Conservation (phyloP, 2,888 invertebrate species). For the Poecilobothrus nobilitatus region DNA sequence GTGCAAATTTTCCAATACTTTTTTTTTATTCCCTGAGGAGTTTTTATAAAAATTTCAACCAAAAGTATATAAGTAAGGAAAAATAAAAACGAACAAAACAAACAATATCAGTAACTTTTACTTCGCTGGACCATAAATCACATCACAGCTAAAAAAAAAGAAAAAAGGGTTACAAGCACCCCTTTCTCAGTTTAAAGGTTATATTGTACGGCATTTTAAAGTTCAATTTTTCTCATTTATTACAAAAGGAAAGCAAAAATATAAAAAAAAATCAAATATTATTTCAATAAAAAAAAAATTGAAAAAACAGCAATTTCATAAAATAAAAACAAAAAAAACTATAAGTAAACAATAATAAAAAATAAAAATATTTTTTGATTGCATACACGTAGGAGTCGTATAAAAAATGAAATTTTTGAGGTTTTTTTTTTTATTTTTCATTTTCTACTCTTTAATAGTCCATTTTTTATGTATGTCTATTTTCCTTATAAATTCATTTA, state of each 20-base stretch:
- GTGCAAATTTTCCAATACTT: too few relatives aligned
- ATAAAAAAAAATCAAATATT: neutral
- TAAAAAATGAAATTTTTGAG: too few relatives aligned
- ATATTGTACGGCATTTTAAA: neutral
- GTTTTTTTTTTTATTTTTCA: too few relatives aligned
- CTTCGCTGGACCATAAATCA: neutral
- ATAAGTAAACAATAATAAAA: neutral
- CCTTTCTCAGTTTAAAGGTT: neutral
- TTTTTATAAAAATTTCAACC: too few relatives aligned
- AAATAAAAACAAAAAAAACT: neutral
- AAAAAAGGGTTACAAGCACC: slow-evolving; percentile 1
- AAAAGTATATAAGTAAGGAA: too few relatives aligned
- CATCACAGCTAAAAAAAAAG: neutral
- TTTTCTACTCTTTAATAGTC: too few relatives aligned
- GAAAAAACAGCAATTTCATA: neutral
- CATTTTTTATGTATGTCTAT: too few relatives aligned
- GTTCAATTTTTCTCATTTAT: neutral
- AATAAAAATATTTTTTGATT: too few relatives aligned
- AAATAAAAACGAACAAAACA: neutral
- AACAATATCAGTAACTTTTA: neutral
- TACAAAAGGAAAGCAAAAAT: neutral
- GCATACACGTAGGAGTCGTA: too few relatives aligned
- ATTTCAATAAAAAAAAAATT: neutral
- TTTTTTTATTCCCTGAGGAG: too few relatives aligned
- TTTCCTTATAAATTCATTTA: too few relatives aligned